Evolutionary conservation across 2,113 vertebrate species (phyloP), one percentile per base, ranked within the genome.

Genomic region (Tachycineta bicolor): DNA sequence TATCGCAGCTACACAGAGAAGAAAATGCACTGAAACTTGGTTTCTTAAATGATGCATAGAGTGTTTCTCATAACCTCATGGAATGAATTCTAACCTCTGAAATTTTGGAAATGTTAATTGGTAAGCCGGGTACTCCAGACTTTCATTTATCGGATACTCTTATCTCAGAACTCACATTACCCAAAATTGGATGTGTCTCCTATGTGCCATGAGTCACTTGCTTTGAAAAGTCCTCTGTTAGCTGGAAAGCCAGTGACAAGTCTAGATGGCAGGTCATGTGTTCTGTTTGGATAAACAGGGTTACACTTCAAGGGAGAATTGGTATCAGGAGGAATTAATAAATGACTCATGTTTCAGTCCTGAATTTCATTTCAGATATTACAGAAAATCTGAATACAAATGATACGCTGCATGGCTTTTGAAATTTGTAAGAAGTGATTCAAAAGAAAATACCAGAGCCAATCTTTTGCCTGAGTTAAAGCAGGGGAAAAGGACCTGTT

Each of bases 61-160:
- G 69, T 24, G 15, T 80, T 93, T 94, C 60, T 91, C 69, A 43
- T 56, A 62, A 71, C 62, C 85, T 91, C 33, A 62, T 19, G 26
- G 31, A 79, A 20, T 33, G 37, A 77, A 46, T 46, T 71, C 52
- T 75, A 91, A 92, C 55, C 68, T 93, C 88, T 96, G 55, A 74
- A 91, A 77, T 84, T 79, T 34, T 53, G 52, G 93, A 93, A 96
- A 95, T 94, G 73, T 58, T 92, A 93, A 94, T 94, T 85, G 80
- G 60, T 68, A 91, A 89, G 39, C 23, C 4, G 77, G 68, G 62
- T 86, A n/a, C 47, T 86, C 65, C 60, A 56, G 33, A 12, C 60
- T 70, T 68, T 19, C 77, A 49, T 91, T 94, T 95, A 68, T 78
- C 83, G 82, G 58, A 31, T 58, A 76, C 70, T 46, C 24, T 84